phyloP scores from a whole-genome alignment of 2,888 invertebrate genomes.

The Ophion costatus region DNA sequence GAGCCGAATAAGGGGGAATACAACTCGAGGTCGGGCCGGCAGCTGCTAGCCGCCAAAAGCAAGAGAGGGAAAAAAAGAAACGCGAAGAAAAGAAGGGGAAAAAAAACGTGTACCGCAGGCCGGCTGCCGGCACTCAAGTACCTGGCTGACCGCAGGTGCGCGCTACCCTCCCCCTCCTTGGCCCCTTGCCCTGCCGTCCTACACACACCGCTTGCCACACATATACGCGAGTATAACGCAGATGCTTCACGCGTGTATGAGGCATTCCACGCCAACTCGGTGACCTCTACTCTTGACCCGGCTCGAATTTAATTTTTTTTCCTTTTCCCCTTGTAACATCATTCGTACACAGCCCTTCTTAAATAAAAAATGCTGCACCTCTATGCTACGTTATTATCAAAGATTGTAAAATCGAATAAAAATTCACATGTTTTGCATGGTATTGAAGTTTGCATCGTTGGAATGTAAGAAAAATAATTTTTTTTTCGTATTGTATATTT shows the following conservation, averaged over 20 bases:
- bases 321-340: neutral
- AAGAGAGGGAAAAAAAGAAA: constrained; percentile 80
- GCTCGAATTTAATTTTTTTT: constrained; percentile 24
- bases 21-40: constrained; percentile 61
- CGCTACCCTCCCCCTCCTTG: constrained; percentile 28
- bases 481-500: too few relatives aligned
- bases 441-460: too few relatives aligned
- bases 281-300: constrained; percentile 22
- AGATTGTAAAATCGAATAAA: neutral
- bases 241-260: constrained; percentile 5
- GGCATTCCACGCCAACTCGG: constrained; percentile 37
- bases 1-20: constrained; percentile 41
- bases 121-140: constrained; percentile 84
- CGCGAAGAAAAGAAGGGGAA: constrained; percentile 27
- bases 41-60: constrained; percentile 76
- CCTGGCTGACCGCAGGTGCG: constrained; percentile 69
- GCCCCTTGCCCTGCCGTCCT: constrained; percentile 36
- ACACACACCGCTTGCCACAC: neutral
- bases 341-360: neutral
- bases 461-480: too few relatives aligned
- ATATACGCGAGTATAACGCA: constrained; percentile 11
- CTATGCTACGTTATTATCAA: neutral
- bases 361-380: neutral
- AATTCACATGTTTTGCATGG: neutral
- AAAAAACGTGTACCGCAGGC: constrained; percentile 46